These are phyloP conservation scores for Marasmarcha lunaedactyla DNA, from an alignment of 2,888 invertebrate genomes.

Conservation along the genomic window DNA sequence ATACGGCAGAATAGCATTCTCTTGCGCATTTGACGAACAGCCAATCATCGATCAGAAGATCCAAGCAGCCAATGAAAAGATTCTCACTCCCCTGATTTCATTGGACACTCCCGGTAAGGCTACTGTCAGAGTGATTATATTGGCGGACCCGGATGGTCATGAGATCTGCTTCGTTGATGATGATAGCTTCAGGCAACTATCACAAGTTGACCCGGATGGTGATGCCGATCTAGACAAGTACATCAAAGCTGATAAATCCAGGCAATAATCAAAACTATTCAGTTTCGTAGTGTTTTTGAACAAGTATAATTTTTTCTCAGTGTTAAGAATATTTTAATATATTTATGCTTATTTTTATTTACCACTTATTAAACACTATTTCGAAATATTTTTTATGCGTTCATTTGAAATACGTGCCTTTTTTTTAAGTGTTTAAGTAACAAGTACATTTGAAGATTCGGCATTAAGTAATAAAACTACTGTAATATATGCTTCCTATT, in stretches of 20 bases:
- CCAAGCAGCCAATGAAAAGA: slow-evolving; percentile 76
- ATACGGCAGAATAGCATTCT: slow-evolving; percentile 95
- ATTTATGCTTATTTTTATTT: too few relatives aligned
- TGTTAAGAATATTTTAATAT: too few relatives aligned
- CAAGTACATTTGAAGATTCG: too few relatives aligned
- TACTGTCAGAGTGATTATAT: slow-evolving; percentile 93
- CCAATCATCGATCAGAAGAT: slow-evolving; percentile 81
- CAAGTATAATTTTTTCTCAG: too few relatives aligned
- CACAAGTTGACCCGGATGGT: slow-evolving; percentile 86
- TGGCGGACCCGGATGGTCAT: slow-evolving; percentile 96
- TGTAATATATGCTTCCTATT: too few relatives aligned
- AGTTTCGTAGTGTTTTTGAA: neutral
- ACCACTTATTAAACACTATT: too few relatives aligned
- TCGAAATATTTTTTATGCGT: too few relatives aligned
- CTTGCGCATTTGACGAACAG: slow-evolving; percentile 84
- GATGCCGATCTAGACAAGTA: slow-evolving; percentile 83
- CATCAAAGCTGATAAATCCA: slow-evolving; percentile 76
- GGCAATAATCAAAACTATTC: slow-evolving; percentile 35
- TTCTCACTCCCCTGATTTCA: slow-evolving; percentile 91
- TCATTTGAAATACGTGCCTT: too few relatives aligned
- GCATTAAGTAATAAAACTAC: too few relatives aligned
- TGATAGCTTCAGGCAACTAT: slow-evolving; percentile 90
- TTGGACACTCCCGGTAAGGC: slow-evolving; percentile 98
- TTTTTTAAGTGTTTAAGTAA: too few relatives aligned
- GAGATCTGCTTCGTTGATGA: slow-evolving; percentile 99